Percentiles rank a stretch among this genome's conserved stretches.
Conservation (phyloP, 2,888 invertebrate genomes). For the Odontocerum albicorne region DNA sequence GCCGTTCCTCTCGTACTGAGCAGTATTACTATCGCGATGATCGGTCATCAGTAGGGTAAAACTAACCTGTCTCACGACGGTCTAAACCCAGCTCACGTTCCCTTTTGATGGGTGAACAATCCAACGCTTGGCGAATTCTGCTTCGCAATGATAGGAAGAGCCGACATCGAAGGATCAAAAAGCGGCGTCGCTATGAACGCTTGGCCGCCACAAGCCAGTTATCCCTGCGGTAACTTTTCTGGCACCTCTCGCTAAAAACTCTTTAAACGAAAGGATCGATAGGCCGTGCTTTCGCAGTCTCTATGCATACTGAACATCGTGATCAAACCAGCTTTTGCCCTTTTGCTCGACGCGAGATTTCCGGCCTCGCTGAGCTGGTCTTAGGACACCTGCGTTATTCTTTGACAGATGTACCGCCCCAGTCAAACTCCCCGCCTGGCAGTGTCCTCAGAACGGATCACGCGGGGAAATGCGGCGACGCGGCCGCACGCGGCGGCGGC, state of each 20-base stretch:
- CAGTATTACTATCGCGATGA: constrained; percentile 60
- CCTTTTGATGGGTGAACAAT: constrained; percentile 70
- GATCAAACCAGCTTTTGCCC: constrained; percentile 69
- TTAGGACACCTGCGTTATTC: constrained; percentile 67
- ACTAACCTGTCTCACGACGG: no score
- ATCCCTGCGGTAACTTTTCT: constrained; percentile 75
- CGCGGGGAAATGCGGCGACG: no score
- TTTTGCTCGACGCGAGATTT: constrained; percentile 73
- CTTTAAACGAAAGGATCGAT: constrained; percentile 65
- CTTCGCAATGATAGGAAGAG: constrained; percentile 76
- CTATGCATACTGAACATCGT: constrained; percentile 65
- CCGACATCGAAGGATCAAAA: no score
- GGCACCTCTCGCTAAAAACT: constrained; percentile 67
- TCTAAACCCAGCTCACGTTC: no score
- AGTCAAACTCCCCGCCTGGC: constrained; percentile 67
- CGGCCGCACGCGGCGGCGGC: no score
- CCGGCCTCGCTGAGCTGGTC: constrained; percentile 66
- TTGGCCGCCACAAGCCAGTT: no score
- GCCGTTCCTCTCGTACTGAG: constrained; percentile 59
- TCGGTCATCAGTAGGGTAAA: constrained; percentile 60
- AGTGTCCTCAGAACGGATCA: constrained; percentile 60
- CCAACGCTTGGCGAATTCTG: constrained; percentile 71
- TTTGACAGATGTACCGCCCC: constrained; percentile 69
- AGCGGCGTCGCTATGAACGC: no score
- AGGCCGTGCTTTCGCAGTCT: constrained; percentile 67